phyloP scores from a whole-genome alignment of 2,888 invertebrate species.

The Eristalinus aeneus region DNA sequence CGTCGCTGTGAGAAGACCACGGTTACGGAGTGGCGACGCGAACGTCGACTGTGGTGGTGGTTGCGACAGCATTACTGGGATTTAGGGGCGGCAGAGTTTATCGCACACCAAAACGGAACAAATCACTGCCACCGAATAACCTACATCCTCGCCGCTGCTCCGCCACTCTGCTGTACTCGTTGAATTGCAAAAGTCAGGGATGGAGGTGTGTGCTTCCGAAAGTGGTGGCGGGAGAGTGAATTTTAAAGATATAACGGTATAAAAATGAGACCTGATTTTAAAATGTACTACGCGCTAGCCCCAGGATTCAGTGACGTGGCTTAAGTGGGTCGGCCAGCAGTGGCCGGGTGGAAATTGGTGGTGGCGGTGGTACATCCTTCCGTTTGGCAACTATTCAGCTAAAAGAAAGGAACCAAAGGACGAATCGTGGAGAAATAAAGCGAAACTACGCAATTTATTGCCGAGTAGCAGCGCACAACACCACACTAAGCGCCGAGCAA shows the following conservation, averaged over 20 bases:
- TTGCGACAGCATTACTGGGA: conserved; percentile 32
- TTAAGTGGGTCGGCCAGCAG: conserved; percentile 37
- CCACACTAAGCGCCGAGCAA: conserved; percentile 47
- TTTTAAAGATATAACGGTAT: conserved; percentile 54
- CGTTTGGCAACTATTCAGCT: conserved; percentile 67
- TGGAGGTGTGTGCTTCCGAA: neutral
- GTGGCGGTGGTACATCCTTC: conserved; percentile 36
- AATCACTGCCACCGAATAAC: conserved; percentile 69
- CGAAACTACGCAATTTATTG: conserved; percentile 69
- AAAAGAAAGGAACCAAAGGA: conserved; percentile 38
- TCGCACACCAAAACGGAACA: conserved; percentile 65
- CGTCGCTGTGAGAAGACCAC: conserved; percentile 28
- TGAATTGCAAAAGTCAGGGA: conserved; percentile 44
- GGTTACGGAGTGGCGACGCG: neutral
- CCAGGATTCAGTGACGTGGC: conserved; percentile 1
- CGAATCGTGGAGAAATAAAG: conserved; percentile 55
- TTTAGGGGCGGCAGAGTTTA: conserved; percentile 59
- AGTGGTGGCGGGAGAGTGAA: neutral
- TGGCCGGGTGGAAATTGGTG: neutral
- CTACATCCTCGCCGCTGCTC: conserved; percentile 42
- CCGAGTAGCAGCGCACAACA: conserved; percentile 58
- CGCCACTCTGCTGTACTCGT: neutral
- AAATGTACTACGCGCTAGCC: conserved; percentile 32
- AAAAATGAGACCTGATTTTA: conserved; percentile 66
- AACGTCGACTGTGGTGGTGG: neutral